phyloP scores from a whole-genome alignment of 2,113 vertebrate genomes.

The Pelusios castaneus region DNA sequence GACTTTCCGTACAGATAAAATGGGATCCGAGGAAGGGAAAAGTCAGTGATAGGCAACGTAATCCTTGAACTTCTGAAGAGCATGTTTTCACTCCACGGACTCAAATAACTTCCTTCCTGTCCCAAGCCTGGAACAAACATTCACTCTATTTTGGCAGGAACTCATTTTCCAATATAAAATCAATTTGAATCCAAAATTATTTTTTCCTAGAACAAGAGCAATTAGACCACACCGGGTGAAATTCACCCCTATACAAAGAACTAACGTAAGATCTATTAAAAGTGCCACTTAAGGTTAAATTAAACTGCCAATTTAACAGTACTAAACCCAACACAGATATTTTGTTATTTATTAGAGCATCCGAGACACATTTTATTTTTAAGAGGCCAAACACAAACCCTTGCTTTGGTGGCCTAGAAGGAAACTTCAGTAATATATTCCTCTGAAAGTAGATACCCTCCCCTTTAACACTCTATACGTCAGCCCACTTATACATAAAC shows the following conservation, averaged over 20 bases:
- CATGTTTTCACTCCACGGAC: constrained; percentile 8
- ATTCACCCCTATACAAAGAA: neutral
- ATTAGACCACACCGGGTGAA: neutral
- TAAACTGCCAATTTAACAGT: neutral
- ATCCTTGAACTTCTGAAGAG: constrained; percentile 8
- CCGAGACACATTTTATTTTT: neutral
- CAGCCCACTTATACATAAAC: accelerated
- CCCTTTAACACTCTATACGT: neutral
- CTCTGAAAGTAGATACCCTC: neutral
- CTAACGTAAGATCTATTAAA: neutral
- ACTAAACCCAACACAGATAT: neutral
- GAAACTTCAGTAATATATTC: neutral
- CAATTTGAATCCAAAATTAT: neutral
- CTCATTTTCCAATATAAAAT: neutral
- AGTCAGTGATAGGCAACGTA: neutral
- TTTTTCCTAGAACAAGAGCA: neutral
- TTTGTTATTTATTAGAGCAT: neutral
- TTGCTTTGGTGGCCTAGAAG: neutral
- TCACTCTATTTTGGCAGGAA: neutral
- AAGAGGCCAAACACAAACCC: neutral
- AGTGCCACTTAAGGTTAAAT: neutral
- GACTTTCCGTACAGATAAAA: neutral
- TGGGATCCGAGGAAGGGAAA: neutral
- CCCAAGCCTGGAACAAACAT: constrained; percentile 10
- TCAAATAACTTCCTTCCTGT: neutral